Conservation (phyloP, 2,888 invertebrate genomes). For the Toxonevra muliebris region DNA sequence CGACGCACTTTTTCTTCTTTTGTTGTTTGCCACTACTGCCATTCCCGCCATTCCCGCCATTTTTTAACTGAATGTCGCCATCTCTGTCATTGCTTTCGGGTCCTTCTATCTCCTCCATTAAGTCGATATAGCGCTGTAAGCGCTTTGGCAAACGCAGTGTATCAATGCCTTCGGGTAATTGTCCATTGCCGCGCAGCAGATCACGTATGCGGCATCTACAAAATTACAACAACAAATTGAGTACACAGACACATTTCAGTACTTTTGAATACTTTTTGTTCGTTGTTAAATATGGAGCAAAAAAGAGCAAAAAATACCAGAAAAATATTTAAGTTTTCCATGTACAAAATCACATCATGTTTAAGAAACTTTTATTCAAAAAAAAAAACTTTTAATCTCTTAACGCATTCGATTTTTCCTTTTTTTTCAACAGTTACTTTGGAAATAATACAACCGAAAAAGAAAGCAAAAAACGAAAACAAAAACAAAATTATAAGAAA, state of each 20-base stretch:
- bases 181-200: slow-evolving; percentile 73
- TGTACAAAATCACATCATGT: slow-evolving; percentile 2
- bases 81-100: slow-evolving; percentile 31
- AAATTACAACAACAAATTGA: slow-evolving; percentile 19
- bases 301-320: not conserved
- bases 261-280: not conserved
- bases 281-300: not conserved
- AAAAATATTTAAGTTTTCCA: not conserved
- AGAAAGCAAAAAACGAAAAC: no score
- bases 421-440: no score
- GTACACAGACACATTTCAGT: no score
- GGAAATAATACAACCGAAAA: no score
- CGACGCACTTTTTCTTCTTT: not conserved
- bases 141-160: slow-evolving; percentile 73
- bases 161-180: slow-evolving; percentile 78
- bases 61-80: not conserved
- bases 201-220: slow-evolving; percentile 74
- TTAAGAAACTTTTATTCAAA: slow-evolving; percentile 9
- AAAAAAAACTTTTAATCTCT: slow-evolving; percentile 1
- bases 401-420: not conserved
- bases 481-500: no score
- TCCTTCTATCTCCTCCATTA: slow-evolving; percentile 70
- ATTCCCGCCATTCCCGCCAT: slow-evolving; percentile 25
- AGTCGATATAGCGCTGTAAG: slow-evolving; percentile 77
- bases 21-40: slow-evolving; percentile 5